These are phyloP conservation scores for Dione vanillae DNA, from an alignment of 2,888 invertebrate species.

Conservation along the genomic window DNA sequence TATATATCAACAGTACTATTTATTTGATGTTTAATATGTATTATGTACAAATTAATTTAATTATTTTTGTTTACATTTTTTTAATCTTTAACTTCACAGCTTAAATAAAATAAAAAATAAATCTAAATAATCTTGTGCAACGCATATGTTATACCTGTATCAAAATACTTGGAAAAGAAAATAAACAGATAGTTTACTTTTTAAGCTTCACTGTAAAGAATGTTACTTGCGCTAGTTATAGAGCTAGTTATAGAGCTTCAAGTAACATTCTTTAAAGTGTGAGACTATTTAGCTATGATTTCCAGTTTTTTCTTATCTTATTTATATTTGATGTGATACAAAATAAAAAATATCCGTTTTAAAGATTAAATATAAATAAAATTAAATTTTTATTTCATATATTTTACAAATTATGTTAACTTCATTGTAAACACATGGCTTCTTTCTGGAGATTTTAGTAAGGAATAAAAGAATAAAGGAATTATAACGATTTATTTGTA, in stretches of 20 bases:
- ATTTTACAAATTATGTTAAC: neutral
- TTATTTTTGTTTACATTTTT: too few relatives aligned
- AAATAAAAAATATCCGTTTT: too few relatives aligned
- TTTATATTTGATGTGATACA: neutral
- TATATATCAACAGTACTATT: too few relatives aligned
- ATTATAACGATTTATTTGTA: neutral
- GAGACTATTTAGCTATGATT: neutral
- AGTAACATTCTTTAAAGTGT: slow-evolving; percentile 16
- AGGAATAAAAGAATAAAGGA: neutral
- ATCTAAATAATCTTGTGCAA: neutral
- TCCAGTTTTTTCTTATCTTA: slow-evolving; percentile 1
- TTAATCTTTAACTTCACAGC: too few relatives aligned
- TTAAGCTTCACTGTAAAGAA: slow-evolving; percentile 9
- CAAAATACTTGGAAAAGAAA: slow-evolving; percentile 2
- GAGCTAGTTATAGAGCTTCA: slow-evolving; percentile 8
- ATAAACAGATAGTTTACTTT: neutral
- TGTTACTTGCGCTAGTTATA: slow-evolving; percentile 9
- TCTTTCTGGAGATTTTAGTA: neutral
- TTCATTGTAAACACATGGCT: too few relatives aligned
- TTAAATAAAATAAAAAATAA: neutral
- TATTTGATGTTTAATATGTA: too few relatives aligned
- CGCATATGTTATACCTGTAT: neutral
- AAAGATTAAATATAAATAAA: neutral
- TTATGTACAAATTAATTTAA: too few relatives aligned
- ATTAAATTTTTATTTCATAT: neutral